Evolutionary conservation across 2,797 vertebrate genomes (phyloP), one percentile per base, ranked within the genome.

Genomic region (Chanos chanos): DNA sequence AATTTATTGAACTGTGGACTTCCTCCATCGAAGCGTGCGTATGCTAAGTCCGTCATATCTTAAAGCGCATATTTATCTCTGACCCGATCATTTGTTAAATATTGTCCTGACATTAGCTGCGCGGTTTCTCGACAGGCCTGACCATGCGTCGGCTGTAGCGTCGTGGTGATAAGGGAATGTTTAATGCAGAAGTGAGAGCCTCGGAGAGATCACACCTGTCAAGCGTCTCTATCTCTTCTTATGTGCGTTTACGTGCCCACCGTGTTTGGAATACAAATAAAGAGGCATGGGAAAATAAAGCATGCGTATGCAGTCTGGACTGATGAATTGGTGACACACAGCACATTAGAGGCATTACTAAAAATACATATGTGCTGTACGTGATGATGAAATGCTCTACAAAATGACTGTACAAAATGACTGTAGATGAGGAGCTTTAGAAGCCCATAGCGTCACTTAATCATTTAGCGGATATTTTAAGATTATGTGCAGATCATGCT

Each of bases 41-140:
- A 51, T 39, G 44, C 34, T 44, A 43, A 66, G 5, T 19, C 63
- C 15, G n/a, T 24, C 36, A 31, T 36, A 5, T 55, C 24, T 12
- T n/a, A 16, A 47, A 19, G 45, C n/a, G 36, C 34, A 49, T 18
- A 28, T 62, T 61, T 69, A 74, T 64, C 75, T 39, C 24, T 64
- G 63, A 61, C 64, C 57, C 74, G 60, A 70, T 72, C 63, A 12
- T 68, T 65, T 63, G 72, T 74, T 74, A 58, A 75, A 72, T 68
- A 72, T 72, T 72, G 70, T 72, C 64, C 57, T 56, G 70, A 70
- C 30, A 67, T 62, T 70, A 70, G 64, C 52, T 3, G 33, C 5
- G 4, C 58, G 52, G 58, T 50, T 43, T 25, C 39, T 45, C 70
- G 75, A 68, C 72, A 73, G 66, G 30, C 39, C 52, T 1, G 24